Evolutionary conservation across 1,140 invertebrate species (phyloP), one percentile per base, ranked within the genome.

Genomic region (Bombus waltoni): DNA sequence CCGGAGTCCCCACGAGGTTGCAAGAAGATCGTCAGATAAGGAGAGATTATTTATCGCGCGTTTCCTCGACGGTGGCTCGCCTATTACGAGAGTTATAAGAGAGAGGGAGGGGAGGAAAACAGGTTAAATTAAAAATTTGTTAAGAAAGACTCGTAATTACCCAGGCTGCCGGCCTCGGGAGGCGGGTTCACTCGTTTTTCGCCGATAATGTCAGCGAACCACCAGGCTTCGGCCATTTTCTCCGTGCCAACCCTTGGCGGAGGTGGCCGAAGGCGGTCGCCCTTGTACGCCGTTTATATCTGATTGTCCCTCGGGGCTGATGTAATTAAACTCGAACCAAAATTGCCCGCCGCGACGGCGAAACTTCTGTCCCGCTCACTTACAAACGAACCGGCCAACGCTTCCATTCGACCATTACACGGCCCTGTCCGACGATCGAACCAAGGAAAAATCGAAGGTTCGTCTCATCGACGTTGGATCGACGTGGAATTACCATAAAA

Each of bases 311-410:
- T 84, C 84, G 85, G 79, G 87, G 87, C 89, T 83, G 83, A 87
- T 91, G 91, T 93, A 93, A 93, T 93, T 93, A 93, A 93, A 92
- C 91, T 91, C 90, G 79, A 85, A 93, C 92, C 90, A 92, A 93
- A 93, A 92, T 93, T 93, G 92, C 85, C 87, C 73, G 84, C 75
- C 82, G 47, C 44, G 44, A 65, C 83, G 83, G 84, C 78, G 83
- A 92, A 93, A 88, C 87, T 92, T 82, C 83, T 88, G 91, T 89
- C 91, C 89, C 3, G 57, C 68, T 68, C 65, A 18, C 74, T 76
- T 81, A 66, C 85, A 62, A 66, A 87, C 74, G 57, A 83, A 85
- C 71, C 71, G 53, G 62, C 66, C 76, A 90, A 91, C 75, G 81
- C 76, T 66, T 81, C 76, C 81, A 77, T 71, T 59, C 88, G 83